Percentiles rank a stretch among this genome's conserved stretches.
Conservation (phyloP, 2,888 invertebrate genomes). For the Coenonympha arcania region DNA sequence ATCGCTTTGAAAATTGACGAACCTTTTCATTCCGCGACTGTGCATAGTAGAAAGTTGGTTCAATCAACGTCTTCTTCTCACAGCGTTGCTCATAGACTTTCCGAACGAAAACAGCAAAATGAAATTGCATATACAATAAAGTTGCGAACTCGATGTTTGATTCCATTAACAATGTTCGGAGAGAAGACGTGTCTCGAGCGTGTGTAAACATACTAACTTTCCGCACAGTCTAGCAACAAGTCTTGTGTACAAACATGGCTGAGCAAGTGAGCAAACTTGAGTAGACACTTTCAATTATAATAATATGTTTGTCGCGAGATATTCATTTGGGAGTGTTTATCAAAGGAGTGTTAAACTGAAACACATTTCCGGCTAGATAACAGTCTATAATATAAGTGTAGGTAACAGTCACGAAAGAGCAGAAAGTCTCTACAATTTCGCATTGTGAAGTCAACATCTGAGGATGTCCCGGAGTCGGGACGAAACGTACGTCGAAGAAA, state of each 20-base stretch:
- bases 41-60: too few species aligned
- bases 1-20: too few species aligned
- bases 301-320: background rate
- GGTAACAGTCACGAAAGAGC: too few species aligned
- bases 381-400: too few species aligned
- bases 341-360: too few species aligned
- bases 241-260: constrained; percentile 14
- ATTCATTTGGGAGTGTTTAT: too few species aligned
- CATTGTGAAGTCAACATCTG: too few species aligned
- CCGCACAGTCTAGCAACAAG: constrained; percentile 16
- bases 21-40: too few species aligned
- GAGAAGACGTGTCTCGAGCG: constrained; percentile 11
- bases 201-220: constrained; percentile 21
- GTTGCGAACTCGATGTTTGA: constrained; percentile 13
- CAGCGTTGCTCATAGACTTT: background rate
- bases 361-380: too few species aligned
- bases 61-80: background rate
- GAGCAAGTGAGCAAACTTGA: constrained; percentile 16
- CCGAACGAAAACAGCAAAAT: constrained; percentile 2
- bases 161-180: constrained; percentile 17
- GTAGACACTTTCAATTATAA: constrained; percentile 8
- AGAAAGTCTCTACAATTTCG: too few species aligned
- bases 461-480: too few species aligned
- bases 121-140: constrained; percentile 10
- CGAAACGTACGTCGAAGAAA: too few species aligned